phyloP scores from a whole-genome alignment of 2,888 invertebrate species.

The Piscicola geometra region DNA sequence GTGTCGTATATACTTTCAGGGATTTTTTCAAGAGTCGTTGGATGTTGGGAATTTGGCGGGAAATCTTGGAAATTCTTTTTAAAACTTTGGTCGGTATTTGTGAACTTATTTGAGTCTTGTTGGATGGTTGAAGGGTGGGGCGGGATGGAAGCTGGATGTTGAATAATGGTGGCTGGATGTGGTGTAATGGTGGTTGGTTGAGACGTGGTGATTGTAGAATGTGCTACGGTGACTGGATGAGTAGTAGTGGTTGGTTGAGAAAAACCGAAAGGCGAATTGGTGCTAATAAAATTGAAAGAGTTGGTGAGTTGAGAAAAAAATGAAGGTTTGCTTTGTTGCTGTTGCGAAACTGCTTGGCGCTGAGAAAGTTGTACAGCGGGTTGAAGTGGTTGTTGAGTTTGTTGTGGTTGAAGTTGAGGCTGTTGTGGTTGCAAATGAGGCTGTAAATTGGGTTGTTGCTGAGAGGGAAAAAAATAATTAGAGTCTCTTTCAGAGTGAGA shows the following conservation, averaged over 20 bases:
- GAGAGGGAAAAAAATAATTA: too few relatives aligned
- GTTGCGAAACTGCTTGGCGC: background rate
- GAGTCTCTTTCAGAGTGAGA: too few relatives aligned
- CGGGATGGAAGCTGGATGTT: background rate
- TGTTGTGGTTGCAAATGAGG: background rate
- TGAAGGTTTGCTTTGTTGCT: background rate
- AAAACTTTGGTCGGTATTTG: background rate
- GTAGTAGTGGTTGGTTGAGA: background rate
- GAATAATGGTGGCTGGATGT: background rate
- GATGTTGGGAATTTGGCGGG: background rate
- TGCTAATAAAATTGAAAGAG: conserved; percentile 4
- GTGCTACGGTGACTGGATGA: too few relatives aligned
- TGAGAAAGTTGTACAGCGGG: background rate
- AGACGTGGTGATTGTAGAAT: background rate
- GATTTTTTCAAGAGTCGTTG: background rate
- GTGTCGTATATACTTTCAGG: background rate
- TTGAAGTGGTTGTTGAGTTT: background rate
- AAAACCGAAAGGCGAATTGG: background rate
- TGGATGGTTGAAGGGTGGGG: background rate
- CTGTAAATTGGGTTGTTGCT: background rate
- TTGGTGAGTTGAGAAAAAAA: conserved; percentile 7
- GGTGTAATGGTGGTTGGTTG: background rate
- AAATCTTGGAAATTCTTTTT: background rate
- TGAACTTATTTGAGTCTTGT: background rate
- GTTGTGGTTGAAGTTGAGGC: background rate